Evolutionary conservation across 2,797 vertebrate species (phyloP).

Genomic region (Pogonophryne albipinna): DNA sequence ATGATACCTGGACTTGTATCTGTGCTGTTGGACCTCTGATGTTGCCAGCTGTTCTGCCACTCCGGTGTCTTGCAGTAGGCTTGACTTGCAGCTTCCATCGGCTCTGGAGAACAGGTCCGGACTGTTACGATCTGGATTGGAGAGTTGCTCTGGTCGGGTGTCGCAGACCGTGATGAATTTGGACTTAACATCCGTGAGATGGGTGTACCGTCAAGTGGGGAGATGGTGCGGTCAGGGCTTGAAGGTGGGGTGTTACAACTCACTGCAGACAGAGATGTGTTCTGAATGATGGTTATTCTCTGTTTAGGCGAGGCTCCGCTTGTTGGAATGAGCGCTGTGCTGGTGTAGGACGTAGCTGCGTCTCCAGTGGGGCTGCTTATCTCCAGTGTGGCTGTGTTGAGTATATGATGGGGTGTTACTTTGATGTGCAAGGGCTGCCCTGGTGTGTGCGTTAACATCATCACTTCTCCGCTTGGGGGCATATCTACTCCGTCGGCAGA

Average conservation of each 20-base stretch:
- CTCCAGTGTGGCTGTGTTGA: conserved; percentile 94
- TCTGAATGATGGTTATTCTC: conserved; percentile 96
- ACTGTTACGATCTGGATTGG: conserved; percentile 91
- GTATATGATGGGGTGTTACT: conserved; percentile 93
- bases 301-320: conserved; percentile 92
- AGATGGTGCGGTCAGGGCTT: conserved; percentile 86
- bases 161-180: conserved; percentile 88
- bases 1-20: conserved; percentile 89
- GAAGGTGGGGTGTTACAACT: conserved; percentile 83
- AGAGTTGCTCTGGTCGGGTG: conserved; percentile 90
- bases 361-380: conserved; percentile 93
- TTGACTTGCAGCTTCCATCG: conserved; percentile 86
- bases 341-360: conserved; percentile 90
- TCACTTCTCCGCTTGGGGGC: conserved; percentile 89
- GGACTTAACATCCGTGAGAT: conserved; percentile 87
- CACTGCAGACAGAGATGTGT: conserved; percentile 83
- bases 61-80: conserved; percentile 90
- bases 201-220: conserved; percentile 86
- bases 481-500: conserved; percentile 87
- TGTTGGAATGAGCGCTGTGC: conserved; percentile 93
- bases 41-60: conserved; percentile 90
- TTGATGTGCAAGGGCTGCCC: conserved; percentile 96
- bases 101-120: conserved; percentile 88
- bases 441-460: conserved; percentile 91
- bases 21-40: conserved; percentile 90